These are phyloP conservation scores for Pachydiplax longipennis DNA, from an alignment of 2,888 invertebrate genomes.

Conservation along the genomic window DNA sequence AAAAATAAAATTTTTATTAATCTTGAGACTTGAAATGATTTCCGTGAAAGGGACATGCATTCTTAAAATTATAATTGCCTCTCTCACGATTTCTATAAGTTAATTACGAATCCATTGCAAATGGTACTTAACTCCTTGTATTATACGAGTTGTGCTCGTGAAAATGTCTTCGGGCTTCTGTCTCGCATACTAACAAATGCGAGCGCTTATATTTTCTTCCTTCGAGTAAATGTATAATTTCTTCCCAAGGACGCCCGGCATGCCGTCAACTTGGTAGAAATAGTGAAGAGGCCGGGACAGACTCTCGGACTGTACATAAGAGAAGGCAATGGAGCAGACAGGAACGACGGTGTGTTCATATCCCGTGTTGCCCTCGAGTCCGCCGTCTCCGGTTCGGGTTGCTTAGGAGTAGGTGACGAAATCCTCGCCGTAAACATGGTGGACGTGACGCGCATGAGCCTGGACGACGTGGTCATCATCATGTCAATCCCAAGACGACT, in stretches of 20 bases:
- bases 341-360: constrained; percentile 97
- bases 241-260: constrained; percentile 72
- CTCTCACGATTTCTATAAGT: no score
- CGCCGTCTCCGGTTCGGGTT: constrained; percentile 96
- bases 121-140: no score
- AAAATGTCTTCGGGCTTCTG: no score
- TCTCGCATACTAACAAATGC: no score
- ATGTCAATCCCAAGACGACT: constrained; percentile 98
- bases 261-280: constrained; percentile 92
- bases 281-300: constrained; percentile 98
- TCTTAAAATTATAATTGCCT: no score
- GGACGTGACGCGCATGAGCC: constrained; percentile 95
- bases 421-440: constrained; percentile 97
- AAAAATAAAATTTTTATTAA: no score
- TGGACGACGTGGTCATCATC: constrained; percentile 98
- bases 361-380: constrained; percentile 95
- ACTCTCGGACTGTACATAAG: constrained; percentile 97
- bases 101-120: no score
- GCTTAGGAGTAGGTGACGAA: constrained; percentile 95
- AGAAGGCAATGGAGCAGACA: constrained; percentile 97
- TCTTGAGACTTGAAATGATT: no score
- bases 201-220: no score
- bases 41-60: no score
- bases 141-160: no score
- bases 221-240: neutral